A percentile compares a stretch with the other conserved stretches of the same genome.
Evolutionary conservation across 2,113 vertebrate genomes (phyloP).

Genomic region (Trichomycterus rosablanca): DNA sequence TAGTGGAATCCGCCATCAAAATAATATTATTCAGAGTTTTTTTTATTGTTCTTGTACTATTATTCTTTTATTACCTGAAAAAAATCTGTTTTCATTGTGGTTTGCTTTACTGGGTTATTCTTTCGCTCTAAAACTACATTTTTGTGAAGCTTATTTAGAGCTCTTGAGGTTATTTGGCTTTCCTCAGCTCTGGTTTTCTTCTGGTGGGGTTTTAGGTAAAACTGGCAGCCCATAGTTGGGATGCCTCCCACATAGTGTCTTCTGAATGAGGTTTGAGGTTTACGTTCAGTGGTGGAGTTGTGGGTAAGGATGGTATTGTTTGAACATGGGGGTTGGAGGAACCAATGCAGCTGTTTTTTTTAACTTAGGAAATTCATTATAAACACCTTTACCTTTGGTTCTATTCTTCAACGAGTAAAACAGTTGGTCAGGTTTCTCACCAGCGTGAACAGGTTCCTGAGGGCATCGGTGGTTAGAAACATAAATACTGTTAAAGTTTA

Average conservation of each 20-base stretch:
- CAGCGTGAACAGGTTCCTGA: conserved; percentile 3
- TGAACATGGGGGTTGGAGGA: conserved; percentile 41
- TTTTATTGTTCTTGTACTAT: conserved; percentile 43
- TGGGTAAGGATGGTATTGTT: conserved; percentile 50
- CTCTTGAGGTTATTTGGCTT: background rate
- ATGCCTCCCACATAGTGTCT: conserved; percentile 42
- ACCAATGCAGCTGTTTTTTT: background rate
- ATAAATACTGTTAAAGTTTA: conserved; percentile 53
- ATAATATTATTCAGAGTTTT: too few species aligned
- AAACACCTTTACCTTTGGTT: too few species aligned
- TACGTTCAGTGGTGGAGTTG: conserved; percentile 34
- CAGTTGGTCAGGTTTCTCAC: too few species aligned
- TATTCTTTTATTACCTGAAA: conserved; percentile 15
- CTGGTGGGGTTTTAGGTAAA: conserved; percentile 5
- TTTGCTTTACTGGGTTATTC: conserved; percentile 37
- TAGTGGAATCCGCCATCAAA: too few species aligned
- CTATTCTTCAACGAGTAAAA: too few species aligned
- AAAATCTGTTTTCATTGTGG: conserved; percentile 8
- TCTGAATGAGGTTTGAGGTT: conserved; percentile 42
- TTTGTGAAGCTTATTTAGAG: too few species aligned
- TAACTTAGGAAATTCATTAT: too few species aligned
- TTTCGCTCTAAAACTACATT: too few species aligned
- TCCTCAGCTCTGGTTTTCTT: conserved; percentile 11
- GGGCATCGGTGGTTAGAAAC: conserved; percentile 44
- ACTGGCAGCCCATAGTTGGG: conserved; percentile 31